Conservation (phyloP, 2,888 invertebrate species). For the Uropetala carovei region DNA sequence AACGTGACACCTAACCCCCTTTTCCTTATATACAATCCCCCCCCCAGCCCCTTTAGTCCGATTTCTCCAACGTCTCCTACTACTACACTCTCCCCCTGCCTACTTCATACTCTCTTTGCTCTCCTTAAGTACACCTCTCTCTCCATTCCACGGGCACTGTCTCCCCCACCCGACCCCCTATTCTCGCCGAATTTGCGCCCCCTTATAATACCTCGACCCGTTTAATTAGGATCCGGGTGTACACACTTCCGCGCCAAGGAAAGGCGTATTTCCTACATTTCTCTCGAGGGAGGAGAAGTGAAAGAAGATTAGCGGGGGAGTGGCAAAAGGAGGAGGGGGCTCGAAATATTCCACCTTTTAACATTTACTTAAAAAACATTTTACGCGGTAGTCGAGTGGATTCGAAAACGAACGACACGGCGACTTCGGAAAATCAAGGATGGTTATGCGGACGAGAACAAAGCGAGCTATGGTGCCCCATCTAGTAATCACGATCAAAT, state of each 20-base stretch:
- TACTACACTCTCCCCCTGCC: background rate
- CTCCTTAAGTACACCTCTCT: background rate
- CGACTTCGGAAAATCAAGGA: background rate
- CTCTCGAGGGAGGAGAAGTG: background rate
- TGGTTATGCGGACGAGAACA: background rate
- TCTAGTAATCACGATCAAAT: background rate
- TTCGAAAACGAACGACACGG: background rate
- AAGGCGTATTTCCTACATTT: background rate
- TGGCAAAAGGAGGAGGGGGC: background rate
- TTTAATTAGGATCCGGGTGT: conserved; percentile 29
- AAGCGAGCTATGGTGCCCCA: background rate
- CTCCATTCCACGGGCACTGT: background rate
- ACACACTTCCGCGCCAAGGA: background rate
- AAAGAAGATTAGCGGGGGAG: background rate
- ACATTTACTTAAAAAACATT: background rate
- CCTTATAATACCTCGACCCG: background rate
- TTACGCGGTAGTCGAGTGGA: background rate
- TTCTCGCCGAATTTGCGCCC: background rate
- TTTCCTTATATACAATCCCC: background rate
- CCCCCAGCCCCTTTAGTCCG: background rate
- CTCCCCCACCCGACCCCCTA: background rate
- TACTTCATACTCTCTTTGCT: background rate
- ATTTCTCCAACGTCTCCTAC: background rate
- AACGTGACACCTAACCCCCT: background rate
- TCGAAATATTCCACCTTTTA: background rate